Conservation (phyloP, 2,888 invertebrate species). For the Plagiodera versicolora region DNA sequence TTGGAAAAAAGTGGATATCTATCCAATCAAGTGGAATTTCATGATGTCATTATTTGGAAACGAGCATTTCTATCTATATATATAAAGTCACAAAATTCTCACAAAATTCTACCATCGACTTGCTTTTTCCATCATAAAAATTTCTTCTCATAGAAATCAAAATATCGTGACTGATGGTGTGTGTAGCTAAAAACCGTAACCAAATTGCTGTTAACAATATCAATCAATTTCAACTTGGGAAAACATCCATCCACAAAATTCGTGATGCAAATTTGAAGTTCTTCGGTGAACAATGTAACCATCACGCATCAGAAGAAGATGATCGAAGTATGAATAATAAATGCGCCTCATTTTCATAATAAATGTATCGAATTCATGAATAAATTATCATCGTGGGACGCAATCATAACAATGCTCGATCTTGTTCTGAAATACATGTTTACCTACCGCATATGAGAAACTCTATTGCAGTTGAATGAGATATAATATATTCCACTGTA, state of each 20-base stretch:
- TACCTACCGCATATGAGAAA: neutral
- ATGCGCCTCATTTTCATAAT: constrained; percentile 44
- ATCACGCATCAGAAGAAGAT: constrained; percentile 34
- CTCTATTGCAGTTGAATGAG: neutral
- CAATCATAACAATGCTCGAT: neutral
- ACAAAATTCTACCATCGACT: too few relatives aligned
- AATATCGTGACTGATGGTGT: too few relatives aligned
- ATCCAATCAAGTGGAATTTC: too few relatives aligned
- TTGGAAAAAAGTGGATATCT: too few relatives aligned
- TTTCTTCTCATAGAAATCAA: too few relatives aligned
- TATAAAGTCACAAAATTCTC: too few relatives aligned
- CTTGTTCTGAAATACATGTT: neutral
- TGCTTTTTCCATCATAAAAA: too few relatives aligned
- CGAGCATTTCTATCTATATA: too few relatives aligned
- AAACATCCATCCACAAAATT: constrained; percentile 37
- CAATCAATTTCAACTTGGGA: constrained; percentile 42
- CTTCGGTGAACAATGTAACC: constrained; percentile 41
- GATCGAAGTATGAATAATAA: constrained; percentile 42
- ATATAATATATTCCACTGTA: too few relatives aligned
- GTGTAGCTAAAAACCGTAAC: neutral
- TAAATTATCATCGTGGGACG: constrained; percentile 36
- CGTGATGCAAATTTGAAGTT: constrained; percentile 44
- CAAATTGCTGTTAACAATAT: constrained; percentile 34
- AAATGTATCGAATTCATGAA: constrained; percentile 46
- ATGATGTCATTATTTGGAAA: too few relatives aligned